Evolutionary conservation across 2,888 invertebrate genomes (phyloP).

Genomic region (Pterostichus madidus): DNA sequence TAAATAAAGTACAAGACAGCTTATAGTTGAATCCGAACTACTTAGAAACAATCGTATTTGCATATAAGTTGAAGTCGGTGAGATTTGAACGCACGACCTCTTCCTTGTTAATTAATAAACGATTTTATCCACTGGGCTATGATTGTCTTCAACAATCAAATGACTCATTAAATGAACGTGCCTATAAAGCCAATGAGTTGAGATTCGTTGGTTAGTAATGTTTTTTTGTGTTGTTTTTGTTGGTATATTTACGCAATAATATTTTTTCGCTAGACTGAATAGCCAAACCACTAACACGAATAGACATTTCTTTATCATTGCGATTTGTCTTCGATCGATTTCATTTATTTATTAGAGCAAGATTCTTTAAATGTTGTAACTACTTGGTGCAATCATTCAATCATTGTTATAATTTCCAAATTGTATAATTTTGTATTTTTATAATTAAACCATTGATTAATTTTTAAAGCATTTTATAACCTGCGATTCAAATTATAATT

Average conservation of each 20-base stretch:
- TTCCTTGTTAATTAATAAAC: neutral
- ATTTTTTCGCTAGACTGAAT: constrained; percentile 22
- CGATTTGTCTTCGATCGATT: constrained; percentile 1
- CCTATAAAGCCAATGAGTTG: neutral
- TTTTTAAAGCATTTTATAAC: too few species aligned
- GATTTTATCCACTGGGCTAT: neutral
- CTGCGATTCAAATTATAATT: too few species aligned
- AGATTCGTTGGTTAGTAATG: neutral
- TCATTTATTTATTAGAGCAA: neutral
- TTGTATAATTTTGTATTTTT: too few species aligned
- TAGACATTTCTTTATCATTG: too few species aligned
- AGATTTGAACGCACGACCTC: too few species aligned
- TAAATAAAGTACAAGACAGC: too few species aligned
- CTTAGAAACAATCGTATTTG: too few species aligned
- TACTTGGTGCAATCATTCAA: neutral
- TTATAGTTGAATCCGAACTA: too few species aligned
- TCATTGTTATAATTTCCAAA: too few species aligned
- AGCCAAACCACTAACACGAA: constrained; percentile 2
- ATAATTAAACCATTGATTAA: too few species aligned
- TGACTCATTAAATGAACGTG: neutral
- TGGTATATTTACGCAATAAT: constrained; percentile 17
- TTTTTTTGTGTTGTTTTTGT: constrained; percentile 10
- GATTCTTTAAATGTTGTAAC: neutral
- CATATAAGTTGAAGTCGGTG: too few species aligned
- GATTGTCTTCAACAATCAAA: neutral